Conservation (phyloP, 2,888 invertebrate genomes). For the Lithophane ornitopus region DNA sequence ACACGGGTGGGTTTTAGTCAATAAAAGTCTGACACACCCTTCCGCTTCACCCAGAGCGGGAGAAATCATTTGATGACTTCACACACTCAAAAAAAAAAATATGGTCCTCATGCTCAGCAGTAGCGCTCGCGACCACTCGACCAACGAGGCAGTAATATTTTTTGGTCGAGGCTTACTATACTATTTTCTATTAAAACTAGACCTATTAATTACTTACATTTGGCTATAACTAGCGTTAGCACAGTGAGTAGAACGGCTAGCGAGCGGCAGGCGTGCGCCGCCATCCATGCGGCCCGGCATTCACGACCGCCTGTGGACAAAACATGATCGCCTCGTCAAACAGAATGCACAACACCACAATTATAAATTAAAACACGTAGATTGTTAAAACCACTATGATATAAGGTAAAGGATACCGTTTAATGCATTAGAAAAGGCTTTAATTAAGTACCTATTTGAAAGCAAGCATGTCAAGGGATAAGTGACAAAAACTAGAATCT, state of each 20-base stretch:
- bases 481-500: background rate
- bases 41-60: no score
- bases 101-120: no score
- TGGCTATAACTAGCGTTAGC: conserved; percentile 82
- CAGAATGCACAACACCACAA: conserved; percentile 16
- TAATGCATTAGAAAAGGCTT: background rate
- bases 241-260: conserved; percentile 84
- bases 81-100: no score
- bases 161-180: background rate
- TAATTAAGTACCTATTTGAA: background rate
- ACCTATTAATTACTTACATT: conserved; percentile 79
- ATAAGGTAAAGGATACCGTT: background rate
- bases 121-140: background rate
- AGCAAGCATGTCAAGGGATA: background rate
- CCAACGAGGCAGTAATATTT: background rate
- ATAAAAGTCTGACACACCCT: no score
- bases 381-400: background rate
- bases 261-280: conserved; percentile 87
- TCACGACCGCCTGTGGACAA: conserved; percentile 82
- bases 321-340: conserved; percentile 66
- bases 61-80: no score
- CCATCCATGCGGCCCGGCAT: conserved; percentile 90
- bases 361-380: no score
- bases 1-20: no score
- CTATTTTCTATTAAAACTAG: background rate